Conservation (phyloP, 1,140 invertebrate genomes). For the Drosophila sp. region DNA sequence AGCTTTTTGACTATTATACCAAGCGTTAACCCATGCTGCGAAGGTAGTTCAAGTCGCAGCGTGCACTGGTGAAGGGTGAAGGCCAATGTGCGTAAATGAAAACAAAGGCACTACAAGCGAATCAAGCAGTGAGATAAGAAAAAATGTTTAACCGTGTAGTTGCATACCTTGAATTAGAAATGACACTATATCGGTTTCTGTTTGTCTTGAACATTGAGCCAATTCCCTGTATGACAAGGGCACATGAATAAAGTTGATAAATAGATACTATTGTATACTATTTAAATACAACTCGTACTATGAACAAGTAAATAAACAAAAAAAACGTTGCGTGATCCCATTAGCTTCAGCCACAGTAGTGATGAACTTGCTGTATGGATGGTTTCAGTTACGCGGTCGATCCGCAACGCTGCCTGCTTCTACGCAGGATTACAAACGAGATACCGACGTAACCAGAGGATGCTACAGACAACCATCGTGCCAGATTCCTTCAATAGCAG, state of each 20-base stretch:
- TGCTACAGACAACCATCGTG: not conserved
- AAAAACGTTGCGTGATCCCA: not conserved
- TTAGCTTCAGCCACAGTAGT: not conserved
- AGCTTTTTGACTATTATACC: conserved; percentile 6
- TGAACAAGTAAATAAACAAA: not conserved
- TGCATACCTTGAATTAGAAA: not conserved
- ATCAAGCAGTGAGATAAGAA: not conserved
- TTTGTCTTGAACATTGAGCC: not conserved
- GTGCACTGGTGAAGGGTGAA: not conserved
- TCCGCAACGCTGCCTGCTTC: not conserved
- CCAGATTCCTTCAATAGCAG: conserved; percentile 31
- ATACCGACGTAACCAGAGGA: not conserved
- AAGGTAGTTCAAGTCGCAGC: conserved; percentile 12
- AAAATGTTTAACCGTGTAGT: not conserved
- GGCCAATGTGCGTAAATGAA: not conserved
- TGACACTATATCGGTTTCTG: not conserved
- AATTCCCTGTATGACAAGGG: not conserved
- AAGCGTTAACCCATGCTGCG: conserved; percentile 3
- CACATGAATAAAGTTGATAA: not conserved
- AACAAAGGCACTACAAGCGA: not conserved
- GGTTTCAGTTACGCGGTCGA: conserved; percentile 9
- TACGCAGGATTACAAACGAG: not conserved
- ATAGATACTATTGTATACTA: not conserved
- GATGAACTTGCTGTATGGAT: not conserved
- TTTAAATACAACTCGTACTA: not conserved